Conservation (phyloP, 2,113 vertebrate genomes). For the Baryphthengus martii region DNA sequence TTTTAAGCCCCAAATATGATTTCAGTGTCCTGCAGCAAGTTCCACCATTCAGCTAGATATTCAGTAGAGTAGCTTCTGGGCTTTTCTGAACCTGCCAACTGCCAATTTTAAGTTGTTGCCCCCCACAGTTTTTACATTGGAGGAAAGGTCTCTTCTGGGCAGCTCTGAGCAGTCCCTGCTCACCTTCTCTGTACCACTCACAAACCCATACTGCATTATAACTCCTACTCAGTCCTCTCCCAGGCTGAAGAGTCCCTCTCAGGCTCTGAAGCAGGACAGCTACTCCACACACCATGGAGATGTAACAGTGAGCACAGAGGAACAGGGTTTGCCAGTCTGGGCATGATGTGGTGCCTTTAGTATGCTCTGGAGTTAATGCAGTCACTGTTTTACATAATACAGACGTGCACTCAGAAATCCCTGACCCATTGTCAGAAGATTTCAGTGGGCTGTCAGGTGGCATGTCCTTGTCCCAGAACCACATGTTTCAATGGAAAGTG, state of each 20-base stretch:
- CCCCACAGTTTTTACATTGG: background rate
- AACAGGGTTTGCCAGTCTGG: background rate
- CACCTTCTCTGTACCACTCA: background rate
- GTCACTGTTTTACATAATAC: background rate
- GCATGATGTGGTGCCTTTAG: background rate
- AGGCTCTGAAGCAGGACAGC: background rate
- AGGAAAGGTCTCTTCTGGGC: background rate
- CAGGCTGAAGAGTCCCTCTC: background rate
- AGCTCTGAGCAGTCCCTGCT: background rate
- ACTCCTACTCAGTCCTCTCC: accelerated
- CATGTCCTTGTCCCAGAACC: background rate
- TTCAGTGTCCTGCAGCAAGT: background rate
- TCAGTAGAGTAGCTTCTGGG: background rate
- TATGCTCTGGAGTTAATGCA: background rate
- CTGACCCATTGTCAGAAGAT: background rate
- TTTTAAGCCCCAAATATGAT: background rate
- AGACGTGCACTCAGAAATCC: background rate
- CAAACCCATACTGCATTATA: background rate
- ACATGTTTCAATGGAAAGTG: background rate
- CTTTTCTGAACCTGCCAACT: background rate
- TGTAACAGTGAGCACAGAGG: background rate
- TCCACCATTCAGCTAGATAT: background rate
- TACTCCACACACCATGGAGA: accelerated
- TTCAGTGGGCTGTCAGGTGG: background rate
- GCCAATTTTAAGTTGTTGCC: background rate